phyloP scores from a whole-genome alignment of 2,888 invertebrate species.

The Augochlorella aurata region DNA sequence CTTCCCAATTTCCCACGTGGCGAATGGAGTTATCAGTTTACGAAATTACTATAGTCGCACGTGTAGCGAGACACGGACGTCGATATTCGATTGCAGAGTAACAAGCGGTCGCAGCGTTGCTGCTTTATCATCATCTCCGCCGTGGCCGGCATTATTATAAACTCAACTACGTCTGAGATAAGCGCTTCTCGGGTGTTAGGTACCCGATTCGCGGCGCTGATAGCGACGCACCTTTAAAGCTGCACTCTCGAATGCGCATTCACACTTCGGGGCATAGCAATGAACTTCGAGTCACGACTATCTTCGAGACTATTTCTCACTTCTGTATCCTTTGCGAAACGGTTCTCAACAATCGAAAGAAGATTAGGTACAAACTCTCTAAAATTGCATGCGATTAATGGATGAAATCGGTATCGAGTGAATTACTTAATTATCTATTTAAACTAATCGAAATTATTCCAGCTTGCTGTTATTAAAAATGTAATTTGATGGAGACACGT shows the following conservation, averaged over 20 bases:
- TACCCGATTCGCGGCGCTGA: constrained; percentile 43
- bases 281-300: constrained; percentile 18
- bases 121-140: constrained; percentile 54
- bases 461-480: no score
- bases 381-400: background rate
- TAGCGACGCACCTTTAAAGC: constrained; percentile 49
- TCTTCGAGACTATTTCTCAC: constrained; percentile 7
- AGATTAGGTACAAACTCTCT: background rate
- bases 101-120: constrained; percentile 39
- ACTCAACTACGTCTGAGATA: constrained; percentile 45
- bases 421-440: background rate
- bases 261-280: background rate
- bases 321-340: background rate
- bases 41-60: background rate
- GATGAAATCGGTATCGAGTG: background rate
- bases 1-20: background rate
- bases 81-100: constrained; percentile 41
- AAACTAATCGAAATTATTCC: no score
- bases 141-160: constrained; percentile 47
- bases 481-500: no score
- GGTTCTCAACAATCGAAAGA: background rate
- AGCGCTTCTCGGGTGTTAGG: constrained; percentile 28
- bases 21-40: constrained; percentile 14
- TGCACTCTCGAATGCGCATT: constrained; percentile 30
- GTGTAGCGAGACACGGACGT: constrained; percentile 27